Evolutionary conservation across 2,113 vertebrate species (phyloP).

Genomic region (Spea multiplicata): DNA sequence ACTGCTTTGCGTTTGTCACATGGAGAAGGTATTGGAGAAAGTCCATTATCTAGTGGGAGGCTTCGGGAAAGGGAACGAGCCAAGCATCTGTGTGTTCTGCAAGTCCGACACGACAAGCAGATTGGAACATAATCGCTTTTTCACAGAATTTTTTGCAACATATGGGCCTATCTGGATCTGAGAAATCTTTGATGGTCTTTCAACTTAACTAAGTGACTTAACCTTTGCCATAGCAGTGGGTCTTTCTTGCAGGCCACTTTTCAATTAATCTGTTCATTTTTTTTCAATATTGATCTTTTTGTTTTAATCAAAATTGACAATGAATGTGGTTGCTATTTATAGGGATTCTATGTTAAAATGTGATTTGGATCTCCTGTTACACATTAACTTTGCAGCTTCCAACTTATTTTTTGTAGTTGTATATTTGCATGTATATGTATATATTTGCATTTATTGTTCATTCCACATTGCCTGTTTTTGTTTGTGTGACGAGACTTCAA

Average conservation of each 20-base stretch:
- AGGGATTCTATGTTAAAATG: too few relatives aligned
- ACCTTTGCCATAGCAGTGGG: constrained; percentile 82
- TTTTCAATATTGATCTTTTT: not conserved
- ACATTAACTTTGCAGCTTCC: too few relatives aligned
- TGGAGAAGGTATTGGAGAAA: constrained; percentile 58
- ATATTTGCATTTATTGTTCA: too few relatives aligned
- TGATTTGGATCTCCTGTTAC: too few relatives aligned
- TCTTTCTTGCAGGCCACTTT: constrained; percentile 50
- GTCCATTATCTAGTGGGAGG: constrained; percentile 67
- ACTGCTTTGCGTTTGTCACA: constrained; percentile 53
- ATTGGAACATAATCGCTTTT: constrained; percentile 74
- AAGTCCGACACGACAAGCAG: constrained; percentile 70
- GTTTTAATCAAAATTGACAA: not conserved
- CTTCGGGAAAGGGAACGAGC: constrained; percentile 65
- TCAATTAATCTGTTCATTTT: constrained; percentile 36
- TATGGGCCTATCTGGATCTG: constrained; percentile 92
- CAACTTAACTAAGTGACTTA: constrained; percentile 93
- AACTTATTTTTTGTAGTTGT: too few relatives aligned
- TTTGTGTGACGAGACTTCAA: too few relatives aligned
- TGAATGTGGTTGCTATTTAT: too few relatives aligned
- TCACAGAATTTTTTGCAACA: constrained; percentile 71
- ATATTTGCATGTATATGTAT: too few relatives aligned
- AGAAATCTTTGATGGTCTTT: constrained; percentile 90
- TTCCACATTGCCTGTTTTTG: too few relatives aligned
- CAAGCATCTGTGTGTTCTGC: constrained; percentile 72